Conservation (phyloP, 2,113 vertebrate species). For the Hydropotes inermis region DNA sequence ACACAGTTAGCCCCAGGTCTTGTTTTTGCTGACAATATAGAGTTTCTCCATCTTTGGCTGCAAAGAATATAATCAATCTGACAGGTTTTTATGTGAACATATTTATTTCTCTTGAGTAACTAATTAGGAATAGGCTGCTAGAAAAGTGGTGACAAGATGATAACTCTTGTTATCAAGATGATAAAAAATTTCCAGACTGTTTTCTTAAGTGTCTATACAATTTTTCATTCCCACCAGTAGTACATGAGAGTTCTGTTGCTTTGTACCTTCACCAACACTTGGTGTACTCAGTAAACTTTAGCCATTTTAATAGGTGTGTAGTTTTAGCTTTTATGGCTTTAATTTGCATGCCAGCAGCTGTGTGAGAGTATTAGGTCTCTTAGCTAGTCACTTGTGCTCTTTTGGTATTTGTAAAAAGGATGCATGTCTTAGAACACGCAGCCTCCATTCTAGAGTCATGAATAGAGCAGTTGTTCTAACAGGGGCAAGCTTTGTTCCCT, state of each 20-base stretch:
- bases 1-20: neutral
- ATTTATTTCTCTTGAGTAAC: conserved; percentile 27
- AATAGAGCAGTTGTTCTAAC: conserved; percentile 25
- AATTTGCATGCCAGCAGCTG: neutral
- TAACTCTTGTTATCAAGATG: neutral
- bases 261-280: neutral
- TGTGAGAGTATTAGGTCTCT: neutral
- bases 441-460: neutral
- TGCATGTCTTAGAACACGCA: neutral
- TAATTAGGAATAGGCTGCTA: neutral
- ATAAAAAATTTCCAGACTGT: neutral
- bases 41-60: neutral
- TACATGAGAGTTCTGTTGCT: neutral
- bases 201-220: neutral
- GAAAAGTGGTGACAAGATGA: neutral
- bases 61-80: neutral
- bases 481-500: neutral
- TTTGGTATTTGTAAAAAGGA: neutral
- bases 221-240: conserved; percentile 11
- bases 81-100: neutral
- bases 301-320: neutral
- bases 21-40: neutral
- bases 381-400: neutral
- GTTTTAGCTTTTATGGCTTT: neutral
- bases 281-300: neutral